These are phyloP conservation scores for Brachionus plicatilis DNA, from an alignment of 1,140 invertebrate species.

Conservation along the genomic window DNA sequence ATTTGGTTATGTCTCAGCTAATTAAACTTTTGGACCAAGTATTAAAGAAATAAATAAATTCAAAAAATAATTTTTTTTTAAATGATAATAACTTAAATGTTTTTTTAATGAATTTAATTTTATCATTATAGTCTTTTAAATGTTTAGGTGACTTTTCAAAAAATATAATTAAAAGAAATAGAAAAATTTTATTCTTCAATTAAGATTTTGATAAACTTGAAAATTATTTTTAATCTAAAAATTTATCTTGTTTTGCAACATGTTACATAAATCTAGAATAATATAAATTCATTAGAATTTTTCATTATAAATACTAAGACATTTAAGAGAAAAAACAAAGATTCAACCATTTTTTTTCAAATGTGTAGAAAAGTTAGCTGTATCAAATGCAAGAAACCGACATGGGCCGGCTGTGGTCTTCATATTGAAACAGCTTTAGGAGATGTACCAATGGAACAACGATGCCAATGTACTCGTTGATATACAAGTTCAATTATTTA, in stretches of 20 bases:
- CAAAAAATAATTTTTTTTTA: too few species aligned
- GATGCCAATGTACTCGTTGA: conserved; percentile 22
- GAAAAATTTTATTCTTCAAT: neutral
- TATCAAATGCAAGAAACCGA: conserved; percentile 28
- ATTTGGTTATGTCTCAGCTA: neutral
- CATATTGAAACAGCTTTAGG: conserved; percentile 28
- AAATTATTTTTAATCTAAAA: neutral
- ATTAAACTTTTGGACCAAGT: neutral
- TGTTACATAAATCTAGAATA: neutral
- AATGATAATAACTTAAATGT: too few species aligned
- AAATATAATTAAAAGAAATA: neutral
- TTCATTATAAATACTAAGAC: neutral
- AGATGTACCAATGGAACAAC: conserved; percentile 2
- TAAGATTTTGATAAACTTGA: neutral
- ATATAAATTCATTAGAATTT: neutral
- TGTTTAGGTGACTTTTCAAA: neutral
- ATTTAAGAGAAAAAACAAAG: neutral
- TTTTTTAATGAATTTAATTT: too few species aligned
- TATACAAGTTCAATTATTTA: too few species aligned
- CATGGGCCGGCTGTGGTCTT: conserved; percentile 35
- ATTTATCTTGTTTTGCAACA: neutral
- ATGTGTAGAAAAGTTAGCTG: conserved; percentile 39
- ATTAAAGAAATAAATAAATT: neutral
- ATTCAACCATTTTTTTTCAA: neutral
- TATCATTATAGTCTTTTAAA: neutral